Evolutionary conservation across 2,888 invertebrate species (phyloP), one percentile per base, ranked within the genome.

Genomic region (Crematogaster levior): DNA sequence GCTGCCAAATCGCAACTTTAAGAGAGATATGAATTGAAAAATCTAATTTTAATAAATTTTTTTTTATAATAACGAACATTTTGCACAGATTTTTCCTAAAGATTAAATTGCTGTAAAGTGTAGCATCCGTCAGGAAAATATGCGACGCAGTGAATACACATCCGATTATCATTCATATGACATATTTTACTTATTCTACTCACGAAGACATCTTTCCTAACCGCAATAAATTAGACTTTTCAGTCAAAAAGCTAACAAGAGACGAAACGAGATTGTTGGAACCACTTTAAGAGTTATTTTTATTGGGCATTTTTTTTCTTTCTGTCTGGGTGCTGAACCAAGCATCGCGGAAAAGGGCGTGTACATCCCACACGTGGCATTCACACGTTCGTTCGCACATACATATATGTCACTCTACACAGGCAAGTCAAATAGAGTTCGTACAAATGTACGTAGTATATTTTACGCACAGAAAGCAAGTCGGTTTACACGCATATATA

Each of bases 241-340:
- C 68, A 6, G 75, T 75, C 40, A 66, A 65, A 73, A 75, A 65
- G 27, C 40, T 40, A n/a, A 75, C 65, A 27, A n/a, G 46, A 48
- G 80, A 68, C 18, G 77, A 84, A 88, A 72, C 82, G 84, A 72
- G 70, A 51, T 83, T 85, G 87, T 87, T 85, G 89, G 85, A 91
- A 91, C 91, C 91, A 89, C 91, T 92, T 89, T 89, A 87, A 88
- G 88, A 89, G 88, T 90, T 90, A 91, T 91, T 92, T 91, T 92
- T 90, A 90, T 91, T 90, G 86, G 84, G 85, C 86, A 83, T 89
- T 90, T 51, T 90, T n/a, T 83, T 85, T 89, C 82, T 85, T 89
- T 91, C 82, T 86, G 91, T 92, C 90, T 91, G 90, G 85, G 63
- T 86, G 82, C 61, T 81, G 84, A 86, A 87, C 81, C 75, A 85